Conservation (phyloP, 2,888 invertebrate species). For the Diadegma fenestrale region DNA sequence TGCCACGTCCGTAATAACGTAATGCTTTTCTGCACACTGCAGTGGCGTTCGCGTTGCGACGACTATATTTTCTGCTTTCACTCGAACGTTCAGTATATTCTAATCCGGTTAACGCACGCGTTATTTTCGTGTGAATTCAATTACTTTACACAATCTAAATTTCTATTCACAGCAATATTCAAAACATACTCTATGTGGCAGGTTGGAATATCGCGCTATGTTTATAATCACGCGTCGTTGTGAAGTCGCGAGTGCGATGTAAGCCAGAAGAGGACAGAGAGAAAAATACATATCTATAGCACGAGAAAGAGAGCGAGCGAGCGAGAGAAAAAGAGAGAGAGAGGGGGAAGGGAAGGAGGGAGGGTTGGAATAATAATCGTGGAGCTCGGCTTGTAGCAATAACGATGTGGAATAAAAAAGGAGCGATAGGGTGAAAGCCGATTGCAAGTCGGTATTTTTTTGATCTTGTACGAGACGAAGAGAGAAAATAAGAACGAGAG, state of each 20-base stretch:
- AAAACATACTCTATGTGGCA: not conserved
- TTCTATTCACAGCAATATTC: not conserved
- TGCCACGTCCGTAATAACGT: constrained; percentile 52
- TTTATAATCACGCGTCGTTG: constrained; percentile 63
- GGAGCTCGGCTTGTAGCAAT: constrained; percentile 67
- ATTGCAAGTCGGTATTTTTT: constrained; percentile 70
- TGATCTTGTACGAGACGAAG: constrained; percentile 63
- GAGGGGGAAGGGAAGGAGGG: constrained; percentile 22
- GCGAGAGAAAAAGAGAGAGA: constrained; percentile 16
- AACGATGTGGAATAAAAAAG: constrained; percentile 69
- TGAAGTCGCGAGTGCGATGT: constrained; percentile 53
- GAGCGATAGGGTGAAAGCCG: constrained; percentile 65
- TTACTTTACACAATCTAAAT: constrained; percentile 27
- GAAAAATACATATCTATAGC: not conserved
- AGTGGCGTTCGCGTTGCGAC: constrained; percentile 33
- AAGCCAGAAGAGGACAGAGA: constrained; percentile 9
- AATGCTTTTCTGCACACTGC: constrained; percentile 27
- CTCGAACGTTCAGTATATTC: constrained; percentile 14
- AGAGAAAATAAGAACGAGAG: constrained; percentile 44
- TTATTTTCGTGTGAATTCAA: constrained; percentile 51
- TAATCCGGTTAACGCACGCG: constrained; percentile 20
- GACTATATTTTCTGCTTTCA: constrained; percentile 49
- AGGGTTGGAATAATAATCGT: constrained; percentile 66
- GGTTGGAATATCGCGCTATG: constrained; percentile 35
- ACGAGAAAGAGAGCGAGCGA: constrained; percentile 5